Evolutionary conservation across 2,113 vertebrate species (phyloP), one percentile per base, ranked within the genome.

Genomic region (Chrysochloris asiatica): DNA sequence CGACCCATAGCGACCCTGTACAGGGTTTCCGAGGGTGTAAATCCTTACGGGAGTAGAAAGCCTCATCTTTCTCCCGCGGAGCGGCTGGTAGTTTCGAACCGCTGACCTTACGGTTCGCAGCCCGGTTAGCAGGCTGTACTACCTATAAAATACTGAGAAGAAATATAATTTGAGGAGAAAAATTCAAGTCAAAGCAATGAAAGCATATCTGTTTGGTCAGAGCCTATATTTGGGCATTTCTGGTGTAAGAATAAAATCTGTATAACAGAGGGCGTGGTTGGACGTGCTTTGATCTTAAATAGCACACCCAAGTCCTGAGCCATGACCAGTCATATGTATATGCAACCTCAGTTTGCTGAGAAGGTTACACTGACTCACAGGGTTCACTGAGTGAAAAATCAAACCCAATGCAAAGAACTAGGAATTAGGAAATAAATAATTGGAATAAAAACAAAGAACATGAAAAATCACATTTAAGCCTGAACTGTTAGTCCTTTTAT

Each of bases 401-500:
- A 52, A 4, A 85, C 33, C 19, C 28, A 52, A 79, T 21, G 17
- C 1, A 12, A 76, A 81, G 61, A 84, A 69, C 1, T 24, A 80
- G 69, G 50, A 86, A 63, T 21, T 30, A 45, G 75, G 76, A 89
- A 54, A 28, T 87, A 21, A 54, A 50, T 12, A 43, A 19, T 89
- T 63, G 84, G 33, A 82, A 50, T 54, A 24, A 81, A 73, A 90
- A 77, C 30, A 73, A 77, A 85, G 33, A n/a, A 81, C 80, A 69
- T 28, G 45, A 61, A 79, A 41, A 79, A 86, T 77, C 50, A 33
- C 65, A 75, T 59, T 75, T 45, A 76, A n/a, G 26, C 63, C 16
- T 72, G 33, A 11, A 26, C 16, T n/a, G 3, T 22, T 75, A 41
- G n/a, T 17, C 16, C n/a, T 88, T 90, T 72, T 71, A 50, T 54